Evolutionary conservation across 2,797 vertebrate genomes (phyloP), one percentile per base, ranked within the genome.

Genomic region (Stomatorhinus walkeri): DNA sequence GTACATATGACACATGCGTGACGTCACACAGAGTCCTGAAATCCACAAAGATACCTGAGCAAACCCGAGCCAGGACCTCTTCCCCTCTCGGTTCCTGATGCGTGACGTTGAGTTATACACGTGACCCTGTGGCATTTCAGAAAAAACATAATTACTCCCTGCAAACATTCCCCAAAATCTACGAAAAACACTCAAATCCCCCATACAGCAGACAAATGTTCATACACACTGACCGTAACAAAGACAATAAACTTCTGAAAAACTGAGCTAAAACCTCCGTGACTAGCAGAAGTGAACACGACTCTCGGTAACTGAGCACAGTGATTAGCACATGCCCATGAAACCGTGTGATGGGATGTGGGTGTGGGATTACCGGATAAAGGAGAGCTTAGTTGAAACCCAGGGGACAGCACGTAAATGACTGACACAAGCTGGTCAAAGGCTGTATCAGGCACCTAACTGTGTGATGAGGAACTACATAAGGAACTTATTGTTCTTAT

Each of bases 91-190:
- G 93, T 98, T 99, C 95, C 98, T 97, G 94, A 99, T 97, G 85
- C 98, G 98, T 88, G 98, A 99, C 28, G 98, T 99, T 91, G 98
- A 99, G 95, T 98, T 99, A 93, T 99, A 99, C 93, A 99, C 98
- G 89, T 99, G 98, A 64, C 98, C 98, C 98, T 99, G 94, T 40
- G 93, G 95, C 43, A 28, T 24, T 83, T 91, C 59, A 92, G 51
- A 91, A 89, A 87, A 87, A 3, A 87, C 91, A 9, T 36, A 76
- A 8, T 85, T 9, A 89, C 90, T 1, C 92, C 81, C 32, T 3
- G 51, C 46, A 28, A 52, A 24, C 64, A 19, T 14, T 5, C 68
- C 32, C 28, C 68, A 16, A 76, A 16, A 76, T 9, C 14, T 40
- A 76, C 28, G 4, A 28, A 10, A 51, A 9, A 40, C 12, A n/a